These are phyloP conservation scores for Eolophus roseicapilla DNA, from an alignment of 2,113 vertebrate genomes.

Conservation along the genomic window DNA sequence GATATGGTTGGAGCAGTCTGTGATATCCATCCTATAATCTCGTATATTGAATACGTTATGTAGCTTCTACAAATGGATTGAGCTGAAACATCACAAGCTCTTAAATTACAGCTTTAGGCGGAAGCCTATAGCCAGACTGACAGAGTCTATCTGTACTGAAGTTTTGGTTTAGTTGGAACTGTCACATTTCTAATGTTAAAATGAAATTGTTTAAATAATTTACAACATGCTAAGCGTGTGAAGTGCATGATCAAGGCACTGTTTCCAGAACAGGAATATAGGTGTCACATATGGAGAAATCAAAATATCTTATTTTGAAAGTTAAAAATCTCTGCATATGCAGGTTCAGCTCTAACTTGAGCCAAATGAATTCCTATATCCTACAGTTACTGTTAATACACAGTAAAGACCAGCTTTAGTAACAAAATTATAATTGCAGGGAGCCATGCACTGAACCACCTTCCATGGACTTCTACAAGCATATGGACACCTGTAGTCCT, in stretches of 20 bases:
- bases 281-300: neutral
- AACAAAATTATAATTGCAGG: neutral
- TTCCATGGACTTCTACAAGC: neutral
- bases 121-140: neutral
- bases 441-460: neutral
- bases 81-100: neutral
- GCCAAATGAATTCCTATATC: neutral
- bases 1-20: neutral
- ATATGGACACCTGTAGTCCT: neutral
- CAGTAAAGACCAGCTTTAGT: neutral
- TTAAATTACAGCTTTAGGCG: neutral
- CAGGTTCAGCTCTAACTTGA: neutral
- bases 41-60: neutral
- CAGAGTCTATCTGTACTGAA: neutral
- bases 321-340: neutral
- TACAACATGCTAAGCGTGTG: neutral
- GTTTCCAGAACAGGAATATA: neutral
- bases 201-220: slow-evolving; percentile 1
- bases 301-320: neutral
- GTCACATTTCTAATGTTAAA: neutral
- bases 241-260: neutral
- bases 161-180: neutral
- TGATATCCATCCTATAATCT: neutral
- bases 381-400: neutral
- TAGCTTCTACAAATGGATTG: neutral